Evolutionary conservation across 1,140 invertebrate genomes (phyloP).

Genomic region (Lanistes nyassanus): DNA sequence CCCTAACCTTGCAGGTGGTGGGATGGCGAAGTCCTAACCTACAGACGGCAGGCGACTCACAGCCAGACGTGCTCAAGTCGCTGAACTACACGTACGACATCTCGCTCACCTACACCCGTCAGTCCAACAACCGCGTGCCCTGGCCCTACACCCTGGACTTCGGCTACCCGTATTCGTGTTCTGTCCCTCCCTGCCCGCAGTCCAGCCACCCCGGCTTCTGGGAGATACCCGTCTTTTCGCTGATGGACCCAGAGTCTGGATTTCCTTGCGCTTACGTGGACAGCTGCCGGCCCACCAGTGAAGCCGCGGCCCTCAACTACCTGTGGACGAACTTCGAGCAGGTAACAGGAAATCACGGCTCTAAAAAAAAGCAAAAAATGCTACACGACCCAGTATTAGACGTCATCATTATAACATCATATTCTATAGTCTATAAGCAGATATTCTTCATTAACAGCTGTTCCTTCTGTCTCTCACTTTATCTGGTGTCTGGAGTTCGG

Average conservation of each 20-base stretch:
- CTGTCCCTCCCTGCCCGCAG: constrained; percentile 36
- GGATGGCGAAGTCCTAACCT: constrained; percentile 55
- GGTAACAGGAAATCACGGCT: not conserved
- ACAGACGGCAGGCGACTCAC: constrained; percentile 42
- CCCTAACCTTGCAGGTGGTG: constrained; percentile 39
- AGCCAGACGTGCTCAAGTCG: constrained; percentile 42
- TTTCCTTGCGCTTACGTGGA: constrained; percentile 55
- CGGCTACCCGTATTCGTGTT: constrained; percentile 43
- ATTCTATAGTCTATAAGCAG: too few relatives aligned
- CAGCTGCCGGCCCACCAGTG: constrained; percentile 42
- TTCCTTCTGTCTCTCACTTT: too few relatives aligned
- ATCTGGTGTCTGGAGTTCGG: too few relatives aligned
- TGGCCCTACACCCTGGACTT: constrained; percentile 54
- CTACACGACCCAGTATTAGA: too few relatives aligned
- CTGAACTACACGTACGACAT: constrained; percentile 50
- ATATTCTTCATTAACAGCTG: too few relatives aligned
- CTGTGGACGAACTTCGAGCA: constrained; percentile 51
- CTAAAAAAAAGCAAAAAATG: too few relatives aligned
- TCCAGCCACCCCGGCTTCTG: constrained; percentile 41
- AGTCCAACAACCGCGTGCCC: constrained; percentile 65
- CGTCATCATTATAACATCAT: too few relatives aligned
- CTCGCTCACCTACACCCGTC: constrained; percentile 42
- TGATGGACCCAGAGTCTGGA: constrained; percentile 36
- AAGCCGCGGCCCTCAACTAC: constrained; percentile 45
- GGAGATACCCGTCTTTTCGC: constrained; percentile 46